Evolutionary conservation across 2,888 invertebrate genomes (phyloP).

Genomic region (Liopterus haemorrhoidalis): DNA sequence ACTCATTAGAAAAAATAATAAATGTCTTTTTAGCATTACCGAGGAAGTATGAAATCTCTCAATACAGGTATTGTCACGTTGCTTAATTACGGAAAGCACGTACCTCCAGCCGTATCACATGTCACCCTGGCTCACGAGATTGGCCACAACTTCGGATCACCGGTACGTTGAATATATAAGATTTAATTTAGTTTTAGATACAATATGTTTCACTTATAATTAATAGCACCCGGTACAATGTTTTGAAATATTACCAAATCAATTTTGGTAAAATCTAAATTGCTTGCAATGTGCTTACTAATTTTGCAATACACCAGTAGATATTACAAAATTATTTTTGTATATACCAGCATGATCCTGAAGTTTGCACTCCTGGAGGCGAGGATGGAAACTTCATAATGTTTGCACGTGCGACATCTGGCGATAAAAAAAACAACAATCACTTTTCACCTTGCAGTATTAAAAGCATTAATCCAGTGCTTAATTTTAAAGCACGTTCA

Average conservation of each 20-base stretch:
- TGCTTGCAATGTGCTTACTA: background rate
- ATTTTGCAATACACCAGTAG: slow-evolving; percentile 6
- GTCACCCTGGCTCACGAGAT: slow-evolving; percentile 98
- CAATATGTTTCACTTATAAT: slow-evolving; percentile 1
- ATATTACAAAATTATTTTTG: slow-evolving; percentile 13
- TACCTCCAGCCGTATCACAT: slow-evolving; percentile 96
- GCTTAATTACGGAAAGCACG: slow-evolving; percentile 95
- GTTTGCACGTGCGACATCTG: slow-evolving; percentile 98
- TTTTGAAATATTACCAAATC: background rate
- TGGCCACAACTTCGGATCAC: slow-evolving; percentile 98
- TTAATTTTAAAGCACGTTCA: slow-evolving; percentile 86
- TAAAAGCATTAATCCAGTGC: slow-evolving; percentile 84
- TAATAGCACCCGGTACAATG: background rate
- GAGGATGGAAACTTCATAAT: slow-evolving; percentile 98
- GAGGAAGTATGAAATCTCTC: slow-evolving; percentile 86
- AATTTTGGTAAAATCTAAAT: background rate
- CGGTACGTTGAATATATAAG: slow-evolving; percentile 58
- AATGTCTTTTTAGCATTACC: slow-evolving; percentile 88
- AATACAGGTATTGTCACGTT: slow-evolving; percentile 98
- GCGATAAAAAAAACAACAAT: slow-evolving; percentile 96
- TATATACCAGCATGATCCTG: slow-evolving; percentile 79
- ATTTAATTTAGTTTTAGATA: background rate
- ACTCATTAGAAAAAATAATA: background rate
- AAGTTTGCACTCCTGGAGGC: slow-evolving; percentile 88
- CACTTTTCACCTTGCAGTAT: slow-evolving; percentile 93